Base-by-base conservation (phyloP, 2,113 vertebrate genomes). In the Climacteris rufus region DNA sequence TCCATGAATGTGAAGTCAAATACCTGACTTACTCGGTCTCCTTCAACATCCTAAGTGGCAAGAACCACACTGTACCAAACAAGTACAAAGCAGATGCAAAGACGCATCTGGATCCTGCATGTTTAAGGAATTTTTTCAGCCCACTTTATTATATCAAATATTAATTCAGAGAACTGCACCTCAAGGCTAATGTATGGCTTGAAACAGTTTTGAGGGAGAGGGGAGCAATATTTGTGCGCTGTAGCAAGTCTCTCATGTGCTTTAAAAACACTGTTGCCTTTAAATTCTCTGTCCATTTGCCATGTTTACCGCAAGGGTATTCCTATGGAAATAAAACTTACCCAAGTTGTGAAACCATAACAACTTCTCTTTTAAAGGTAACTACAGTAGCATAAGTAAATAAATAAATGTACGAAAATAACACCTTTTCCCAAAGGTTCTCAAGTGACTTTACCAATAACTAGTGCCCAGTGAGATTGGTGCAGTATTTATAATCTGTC, bases 1-100 rank as follows among this genome's bases (percentile, higher is more conserved):
- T 1, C 70, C 11, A 37, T 10, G 9, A 68, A 68, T 2, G 0
- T 53, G 15, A 72, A 63, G 22, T 59, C 28, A 0, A 74, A 66
- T 69, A 69, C 5, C 3, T 0, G 0, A 80, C 15, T 78, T 53
- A 64, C 5, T 52, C 45, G 10, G 22, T 7, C 12, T 27, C 52
- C 69, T 88, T 83, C 76, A 63, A 80, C 52, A 40, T 20, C 80
- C 4, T 11, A 40, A 31, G 18, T 37, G 17, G 15, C 27, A 93
- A 81, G 35, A 76, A 44, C 17, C 7, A 50, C 16, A 2, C 13
- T 27, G 23, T 19, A 40, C 8, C 13, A 60, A 88, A 66, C 35
- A 90, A 42, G 10, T 42, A 42, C 42, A 42, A 42, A 6, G 42
- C 40, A 42, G 40, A 42, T 24, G 30, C 21, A 80, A 90, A 77